Conservation (phyloP, 2,888 invertebrate genomes). For the Lepidonotus clava region DNA sequence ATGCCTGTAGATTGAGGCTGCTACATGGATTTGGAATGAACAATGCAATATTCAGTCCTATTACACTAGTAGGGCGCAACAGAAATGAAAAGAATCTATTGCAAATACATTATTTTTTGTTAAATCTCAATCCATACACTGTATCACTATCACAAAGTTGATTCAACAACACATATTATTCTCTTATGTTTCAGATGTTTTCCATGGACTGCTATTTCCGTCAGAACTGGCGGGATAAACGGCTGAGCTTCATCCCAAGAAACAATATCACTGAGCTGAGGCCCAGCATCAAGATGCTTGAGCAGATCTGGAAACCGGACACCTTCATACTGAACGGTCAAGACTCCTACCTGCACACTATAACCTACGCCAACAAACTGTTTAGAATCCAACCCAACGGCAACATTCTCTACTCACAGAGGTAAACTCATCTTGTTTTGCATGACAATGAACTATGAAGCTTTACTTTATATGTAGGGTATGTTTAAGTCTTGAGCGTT, state of each 20-base stretch:
- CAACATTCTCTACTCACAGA: constrained; percentile 64
- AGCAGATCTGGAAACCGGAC: constrained; percentile 96
- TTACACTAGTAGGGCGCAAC: too few species aligned
- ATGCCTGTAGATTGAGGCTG: too few species aligned
- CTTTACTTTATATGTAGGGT: too few species aligned
- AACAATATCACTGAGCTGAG: constrained; percentile 64
- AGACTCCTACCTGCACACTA: constrained; percentile 95
- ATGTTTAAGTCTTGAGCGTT: too few species aligned
- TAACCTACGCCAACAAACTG: constrained; percentile 95
- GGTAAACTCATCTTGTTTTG: constrained; percentile 59
- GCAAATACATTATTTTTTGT: too few species aligned
- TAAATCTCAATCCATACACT: too few species aligned
- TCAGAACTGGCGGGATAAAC: constrained; percentile 91
- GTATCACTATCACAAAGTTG: too few species aligned
- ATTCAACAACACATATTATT: too few species aligned
- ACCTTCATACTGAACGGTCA: constrained; percentile 94
- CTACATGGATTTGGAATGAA: too few species aligned
- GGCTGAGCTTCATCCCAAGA: constrained; percentile 85
- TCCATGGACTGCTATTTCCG: constrained; percentile 94
- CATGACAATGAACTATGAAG: too few species aligned
- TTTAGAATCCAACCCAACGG: constrained; percentile 92
- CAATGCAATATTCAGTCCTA: too few species aligned
- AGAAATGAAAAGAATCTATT: too few species aligned
- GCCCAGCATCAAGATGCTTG: constrained; percentile 83
- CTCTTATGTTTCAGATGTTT: constrained; percentile 84